These are phyloP conservation scores for Corapipo altera DNA, from an alignment of 2,113 vertebrate species.

Conservation along the genomic window DNA sequence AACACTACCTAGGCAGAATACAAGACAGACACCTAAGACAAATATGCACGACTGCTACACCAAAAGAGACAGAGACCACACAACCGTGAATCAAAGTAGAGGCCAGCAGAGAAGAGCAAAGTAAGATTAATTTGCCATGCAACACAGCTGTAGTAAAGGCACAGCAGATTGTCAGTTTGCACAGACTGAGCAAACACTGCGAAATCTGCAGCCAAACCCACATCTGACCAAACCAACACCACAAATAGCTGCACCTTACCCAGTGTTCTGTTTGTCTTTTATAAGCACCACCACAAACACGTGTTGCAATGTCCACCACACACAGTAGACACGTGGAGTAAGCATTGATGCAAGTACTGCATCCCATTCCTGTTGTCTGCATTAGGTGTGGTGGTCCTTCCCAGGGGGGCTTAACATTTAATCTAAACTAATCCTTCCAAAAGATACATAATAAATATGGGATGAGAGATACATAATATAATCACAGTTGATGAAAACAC, in stretches of 20 bases:
- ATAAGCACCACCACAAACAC: neutral
- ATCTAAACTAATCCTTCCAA: neutral
- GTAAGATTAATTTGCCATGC: neutral
- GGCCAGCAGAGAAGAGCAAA: neutral
- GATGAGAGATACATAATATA: neutral
- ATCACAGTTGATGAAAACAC: neutral
- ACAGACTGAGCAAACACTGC: neutral
- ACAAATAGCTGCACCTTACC: neutral
- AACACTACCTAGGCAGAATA: neutral
- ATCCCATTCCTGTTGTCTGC: neutral
- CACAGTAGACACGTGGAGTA: fast-evolving
- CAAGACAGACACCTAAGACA: neutral
- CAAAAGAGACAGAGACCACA: neutral
- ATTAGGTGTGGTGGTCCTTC: fast-evolving
- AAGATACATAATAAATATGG: neutral
- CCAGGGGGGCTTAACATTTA: neutral
- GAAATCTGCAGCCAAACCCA: neutral
- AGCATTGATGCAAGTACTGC: neutral
- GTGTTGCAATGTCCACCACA: fast-evolving
- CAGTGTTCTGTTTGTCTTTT: neutral
- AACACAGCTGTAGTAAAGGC: neutral
- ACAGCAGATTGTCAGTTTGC: neutral
- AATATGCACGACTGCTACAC: neutral
- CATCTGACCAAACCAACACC: neutral
- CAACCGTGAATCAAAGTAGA: neutral